phyloP scores from a whole-genome alignment of 2,797 vertebrate species.

The Anolis apletophallus region DNA sequence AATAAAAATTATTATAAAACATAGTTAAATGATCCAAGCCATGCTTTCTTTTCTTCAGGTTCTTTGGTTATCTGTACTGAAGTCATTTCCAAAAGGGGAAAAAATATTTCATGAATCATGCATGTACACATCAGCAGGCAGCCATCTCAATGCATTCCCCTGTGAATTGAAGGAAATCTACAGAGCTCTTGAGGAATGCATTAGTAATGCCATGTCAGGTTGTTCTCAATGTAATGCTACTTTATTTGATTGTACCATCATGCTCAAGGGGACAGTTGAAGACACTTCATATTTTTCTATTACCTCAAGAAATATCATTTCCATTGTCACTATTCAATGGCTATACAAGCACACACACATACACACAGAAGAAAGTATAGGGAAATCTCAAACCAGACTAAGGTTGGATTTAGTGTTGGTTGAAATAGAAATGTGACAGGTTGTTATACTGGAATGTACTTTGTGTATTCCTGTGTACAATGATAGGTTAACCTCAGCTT shows the following conservation, averaged over 20 bases:
- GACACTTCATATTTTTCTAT: slow-evolving; percentile 2
- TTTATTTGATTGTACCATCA: slow-evolving; percentile 17
- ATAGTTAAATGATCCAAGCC: not conserved
- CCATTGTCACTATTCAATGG: not conserved
- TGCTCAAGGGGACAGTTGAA: slow-evolving; percentile 6
- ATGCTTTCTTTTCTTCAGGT: not conserved
- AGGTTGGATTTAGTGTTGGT: not conserved
- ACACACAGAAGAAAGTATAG: not conserved
- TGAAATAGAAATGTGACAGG: not conserved
- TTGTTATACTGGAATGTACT: not conserved
- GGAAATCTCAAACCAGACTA: not conserved
- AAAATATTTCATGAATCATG: slow-evolving; percentile 15
- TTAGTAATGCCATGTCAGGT: slow-evolving; percentile 15
- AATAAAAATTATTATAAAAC: not conserved
- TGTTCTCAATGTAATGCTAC: slow-evolving; percentile 2
- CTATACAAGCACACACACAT: too few species aligned
- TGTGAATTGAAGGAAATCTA: not conserved
- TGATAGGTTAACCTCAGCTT: not conserved
- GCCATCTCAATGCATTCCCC: not conserved
- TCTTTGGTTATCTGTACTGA: not conserved
- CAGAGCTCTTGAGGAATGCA: not conserved
- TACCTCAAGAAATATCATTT: slow-evolving; percentile 7
- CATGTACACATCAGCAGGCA: not conserved
- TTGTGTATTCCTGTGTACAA: not conserved
- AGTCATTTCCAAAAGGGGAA: not conserved